Base-by-base conservation (phyloP, 2,888 invertebrate species). In the Amiota mariae region DNA sequence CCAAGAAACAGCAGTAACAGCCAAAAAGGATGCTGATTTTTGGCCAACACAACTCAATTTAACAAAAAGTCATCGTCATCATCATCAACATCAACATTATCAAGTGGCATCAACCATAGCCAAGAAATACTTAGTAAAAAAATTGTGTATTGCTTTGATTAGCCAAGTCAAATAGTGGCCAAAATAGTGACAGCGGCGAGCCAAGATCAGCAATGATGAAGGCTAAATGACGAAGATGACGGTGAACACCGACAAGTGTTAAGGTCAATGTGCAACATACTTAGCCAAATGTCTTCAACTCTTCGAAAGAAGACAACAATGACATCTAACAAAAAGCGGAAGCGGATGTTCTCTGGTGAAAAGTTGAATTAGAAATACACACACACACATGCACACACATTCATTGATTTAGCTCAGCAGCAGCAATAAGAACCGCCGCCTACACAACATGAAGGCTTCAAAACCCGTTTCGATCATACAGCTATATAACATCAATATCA, bases 401-500 rank as follows among this genome's bases (percentile, higher is more conserved):
- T 75, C 36, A 36, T 36, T 36, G 36, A 36, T 54, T 74, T 64
- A 73, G 63, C 57, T 57, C 20, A 72, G 66, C 72, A 75, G 67
- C 70, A 78, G 71, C 77, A 81, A 75, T 75, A 78, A 80, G 68
- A 81, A 75, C 74, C 24, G 63, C 76, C 72, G 36, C 36, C 36
- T 36, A 36, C 36, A 36, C 36, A 36, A 36, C 36, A 36, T 6
- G 6, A 6, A 36, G 36, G 36, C 36, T 36, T 4, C 36, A 36
- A 36, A 36, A 36, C 89, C 87, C 89, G 89, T 89, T 89, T 89
- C 89, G 88, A 89, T 88, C 85, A 89, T 88, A 87, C 88, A 88
- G 87, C 85, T 77, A 77, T 77, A 77, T 59, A 59, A 73, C 71
- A 84, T 77, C 20, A 80, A 79, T 72, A 82, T 81, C 72, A 79